phyloP scores from a whole-genome alignment of 1,140 invertebrate species.

The Apis cerana region DNA sequence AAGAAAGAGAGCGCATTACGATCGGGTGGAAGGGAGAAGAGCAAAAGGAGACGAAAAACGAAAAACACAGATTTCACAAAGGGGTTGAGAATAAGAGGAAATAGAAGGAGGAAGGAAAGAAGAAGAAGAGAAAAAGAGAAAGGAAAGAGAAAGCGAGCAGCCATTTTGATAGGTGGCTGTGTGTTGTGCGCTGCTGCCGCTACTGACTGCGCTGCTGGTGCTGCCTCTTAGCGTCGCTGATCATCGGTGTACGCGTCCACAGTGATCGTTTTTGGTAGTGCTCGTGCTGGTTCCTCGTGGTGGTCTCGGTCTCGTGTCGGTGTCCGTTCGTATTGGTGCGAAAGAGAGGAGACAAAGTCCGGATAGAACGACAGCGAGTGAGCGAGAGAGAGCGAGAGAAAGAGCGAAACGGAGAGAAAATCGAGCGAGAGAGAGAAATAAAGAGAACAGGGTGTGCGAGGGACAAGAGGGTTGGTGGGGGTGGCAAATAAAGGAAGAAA shows the following conservation, averaged over 20 bases:
- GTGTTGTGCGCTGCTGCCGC: slow-evolving; percentile 63
- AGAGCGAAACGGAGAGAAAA: not conserved
- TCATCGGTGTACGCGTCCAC: slow-evolving; percentile 47
- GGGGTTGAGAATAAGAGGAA: not conserved
- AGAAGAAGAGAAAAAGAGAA: slow-evolving; percentile 25
- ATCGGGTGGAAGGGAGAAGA: not conserved
- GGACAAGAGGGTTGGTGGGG: not conserved
- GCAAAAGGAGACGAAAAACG: not conserved
- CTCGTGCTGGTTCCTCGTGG: slow-evolving; percentile 43
- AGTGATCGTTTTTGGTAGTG: slow-evolving; percentile 47
- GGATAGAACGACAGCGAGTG: not conserved
- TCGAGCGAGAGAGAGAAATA: not conserved
- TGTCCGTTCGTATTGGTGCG: slow-evolving; percentile 19
- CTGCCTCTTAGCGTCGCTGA: slow-evolving; percentile 48
- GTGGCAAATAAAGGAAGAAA: not conserved
- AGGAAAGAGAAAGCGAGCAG: slow-evolving; percentile 64
- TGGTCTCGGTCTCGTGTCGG: slow-evolving; percentile 42
- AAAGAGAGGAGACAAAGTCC: not conserved
- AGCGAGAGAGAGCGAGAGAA: not conserved
- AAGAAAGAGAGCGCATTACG: slow-evolving; percentile 5
- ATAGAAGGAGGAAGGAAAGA: slow-evolving; percentile 8
- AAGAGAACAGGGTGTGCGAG: slow-evolving; percentile 47
- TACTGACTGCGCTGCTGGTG: slow-evolving; percentile 54
- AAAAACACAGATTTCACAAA: not conserved
- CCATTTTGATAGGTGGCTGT: slow-evolving; percentile 71